phyloP scores from a whole-genome alignment of 2,113 vertebrate species.

The Xenopus borealis region DNA sequence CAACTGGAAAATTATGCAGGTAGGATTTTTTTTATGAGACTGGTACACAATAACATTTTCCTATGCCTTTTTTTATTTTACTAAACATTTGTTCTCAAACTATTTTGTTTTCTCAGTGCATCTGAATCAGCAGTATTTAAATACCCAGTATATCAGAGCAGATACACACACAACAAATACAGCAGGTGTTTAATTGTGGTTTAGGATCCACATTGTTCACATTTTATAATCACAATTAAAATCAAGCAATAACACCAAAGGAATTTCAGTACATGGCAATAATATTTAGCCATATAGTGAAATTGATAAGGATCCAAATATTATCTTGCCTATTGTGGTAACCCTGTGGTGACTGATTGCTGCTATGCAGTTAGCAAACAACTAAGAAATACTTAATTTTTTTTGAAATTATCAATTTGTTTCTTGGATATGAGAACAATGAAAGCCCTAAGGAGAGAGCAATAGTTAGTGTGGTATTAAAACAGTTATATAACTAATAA shows the following conservation, averaged over 20 bases:
- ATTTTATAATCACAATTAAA: constrained; percentile 86
- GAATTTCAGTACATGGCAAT: constrained; percentile 77
- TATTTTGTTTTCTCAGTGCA: constrained; percentile 59
- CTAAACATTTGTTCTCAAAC: constrained; percentile 60
- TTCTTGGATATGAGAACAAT: constrained; percentile 84
- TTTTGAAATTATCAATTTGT: constrained; percentile 93
- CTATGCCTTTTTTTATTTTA: constrained; percentile 54
- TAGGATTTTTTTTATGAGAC: constrained; percentile 28
- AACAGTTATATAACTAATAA: constrained; percentile 97
- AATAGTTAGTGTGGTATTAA: constrained; percentile 94
- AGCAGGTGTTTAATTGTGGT: constrained; percentile 86
- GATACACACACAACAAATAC: constrained; percentile 77
- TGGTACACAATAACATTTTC: constrained; percentile 22
- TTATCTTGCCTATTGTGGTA: constrained; percentile 79
- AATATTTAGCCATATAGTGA: constrained; percentile 77
- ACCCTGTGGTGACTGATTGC: constrained; percentile 88
- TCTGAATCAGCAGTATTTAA: constrained; percentile 84
- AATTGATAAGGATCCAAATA: constrained; percentile 85
- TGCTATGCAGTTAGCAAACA: constrained; percentile 87
- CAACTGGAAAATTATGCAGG: constrained; percentile 43
- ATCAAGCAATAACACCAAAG: constrained; percentile 86
- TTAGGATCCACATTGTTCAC: constrained; percentile 82
- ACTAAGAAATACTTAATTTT: constrained; percentile 91
- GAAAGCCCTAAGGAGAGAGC: constrained; percentile 82
- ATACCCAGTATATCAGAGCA: constrained; percentile 80